Conservation (phyloP, 2,113 vertebrate species). For the Syngnathus typhle region DNA sequence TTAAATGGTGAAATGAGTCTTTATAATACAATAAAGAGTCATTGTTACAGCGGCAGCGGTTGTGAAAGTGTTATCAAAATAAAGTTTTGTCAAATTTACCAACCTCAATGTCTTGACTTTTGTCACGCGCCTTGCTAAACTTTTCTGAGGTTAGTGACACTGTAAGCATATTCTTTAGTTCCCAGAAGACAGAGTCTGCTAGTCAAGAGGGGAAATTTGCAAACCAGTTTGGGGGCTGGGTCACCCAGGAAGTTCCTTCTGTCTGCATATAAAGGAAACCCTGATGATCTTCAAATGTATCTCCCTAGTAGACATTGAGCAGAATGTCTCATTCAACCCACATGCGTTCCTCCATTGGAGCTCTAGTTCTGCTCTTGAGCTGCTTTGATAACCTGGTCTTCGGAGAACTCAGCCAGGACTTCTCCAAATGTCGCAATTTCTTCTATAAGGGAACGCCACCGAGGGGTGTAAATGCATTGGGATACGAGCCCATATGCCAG, state of each 20-base stretch:
- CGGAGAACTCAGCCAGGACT: slow-evolving; percentile 41
- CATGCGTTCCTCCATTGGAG: not conserved
- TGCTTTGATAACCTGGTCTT: slow-evolving; percentile 18
- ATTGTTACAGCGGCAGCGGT: no score
- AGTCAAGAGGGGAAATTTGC: slow-evolving; percentile 1
- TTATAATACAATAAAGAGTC: no score
- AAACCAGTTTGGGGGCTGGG: not conserved
- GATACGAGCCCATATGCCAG: slow-evolving; percentile 59
- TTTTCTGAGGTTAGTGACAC: not conserved
- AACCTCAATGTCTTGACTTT: not conserved
- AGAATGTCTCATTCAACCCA: slow-evolving; percentile 18
- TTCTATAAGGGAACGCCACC: slow-evolving; percentile 50
- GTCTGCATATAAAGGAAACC: slow-evolving; percentile 17
- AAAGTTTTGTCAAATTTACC: not conserved
- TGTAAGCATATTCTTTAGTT: not conserved
- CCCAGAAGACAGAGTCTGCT: not conserved
- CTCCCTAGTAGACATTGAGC: not conserved
- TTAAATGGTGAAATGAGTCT: no score
- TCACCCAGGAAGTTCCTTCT: not conserved
- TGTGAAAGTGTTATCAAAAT: not conserved
- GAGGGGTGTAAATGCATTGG: slow-evolving; percentile 9
- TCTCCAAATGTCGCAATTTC: slow-evolving; percentile 50
- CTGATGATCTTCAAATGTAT: not conserved
- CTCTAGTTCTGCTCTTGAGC: slow-evolving; percentile 34
- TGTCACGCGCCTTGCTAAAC: not conserved